These are phyloP conservation scores for Dendrolimus houi DNA, from an alignment of 2,888 invertebrate species.

Conservation along the genomic window DNA sequence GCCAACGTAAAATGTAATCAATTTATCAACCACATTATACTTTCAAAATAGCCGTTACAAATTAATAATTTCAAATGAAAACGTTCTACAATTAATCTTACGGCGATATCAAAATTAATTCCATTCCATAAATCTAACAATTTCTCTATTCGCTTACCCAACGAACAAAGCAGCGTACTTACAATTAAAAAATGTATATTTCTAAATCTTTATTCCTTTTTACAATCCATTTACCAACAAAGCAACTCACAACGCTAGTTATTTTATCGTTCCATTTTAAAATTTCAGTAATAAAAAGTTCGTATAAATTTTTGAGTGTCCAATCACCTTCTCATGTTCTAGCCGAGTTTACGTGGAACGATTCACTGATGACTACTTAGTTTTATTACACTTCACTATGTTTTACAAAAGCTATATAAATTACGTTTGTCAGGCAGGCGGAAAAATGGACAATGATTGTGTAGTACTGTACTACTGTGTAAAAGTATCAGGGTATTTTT, in stretches of 20 bases:
- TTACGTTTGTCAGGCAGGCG: too few species aligned
- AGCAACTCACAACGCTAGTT: conserved; percentile 57
- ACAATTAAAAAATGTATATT: conserved; percentile 37
- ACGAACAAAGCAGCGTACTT: conserved; percentile 62
- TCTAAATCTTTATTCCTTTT: conserved; percentile 34
- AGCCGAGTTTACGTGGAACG: conserved; percentile 28
- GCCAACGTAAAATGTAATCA: neutral
- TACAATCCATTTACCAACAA: conserved; percentile 60
- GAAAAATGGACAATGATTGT: too few species aligned
- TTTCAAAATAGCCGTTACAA: conserved; percentile 9
- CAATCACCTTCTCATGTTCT: conserved; percentile 71
- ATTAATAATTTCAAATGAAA: neutral
- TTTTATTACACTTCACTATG: conserved; percentile 41
- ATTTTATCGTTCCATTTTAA: conserved; percentile 41
- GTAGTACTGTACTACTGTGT: too few species aligned
- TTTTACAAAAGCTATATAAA: conserved; percentile 40
- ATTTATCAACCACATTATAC: conserved; percentile 8
- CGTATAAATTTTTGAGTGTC: conserved; percentile 49
- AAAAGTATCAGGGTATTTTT: too few species aligned
- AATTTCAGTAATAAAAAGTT: conserved; percentile 40
- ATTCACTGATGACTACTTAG: conserved; percentile 21
- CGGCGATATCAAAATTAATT: conserved; percentile 36
- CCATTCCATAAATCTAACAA: conserved; percentile 51
- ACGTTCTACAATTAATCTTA: neutral
- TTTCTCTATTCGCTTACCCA: conserved; percentile 52